Evolutionary conservation across 2,797 vertebrate species (phyloP).

Genomic region (Hemitrygon akajei): DNA sequence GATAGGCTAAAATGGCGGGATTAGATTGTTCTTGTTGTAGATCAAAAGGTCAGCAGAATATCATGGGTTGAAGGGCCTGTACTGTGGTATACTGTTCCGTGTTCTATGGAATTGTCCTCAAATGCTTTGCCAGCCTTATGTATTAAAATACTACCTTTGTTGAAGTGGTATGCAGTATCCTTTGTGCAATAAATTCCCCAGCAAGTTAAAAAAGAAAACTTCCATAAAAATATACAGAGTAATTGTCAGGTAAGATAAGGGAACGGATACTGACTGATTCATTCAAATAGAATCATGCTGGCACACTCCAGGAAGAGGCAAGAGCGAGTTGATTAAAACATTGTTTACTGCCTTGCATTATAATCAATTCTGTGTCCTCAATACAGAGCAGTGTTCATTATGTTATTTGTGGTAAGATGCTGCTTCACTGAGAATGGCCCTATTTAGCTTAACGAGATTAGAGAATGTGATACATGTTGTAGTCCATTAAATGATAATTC

Average conservation of each 20-base stretch:
- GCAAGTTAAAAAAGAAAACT: background rate
- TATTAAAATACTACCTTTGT: background rate
- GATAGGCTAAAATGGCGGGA: too few relatives aligned
- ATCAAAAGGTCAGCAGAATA: too few relatives aligned
- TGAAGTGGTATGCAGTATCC: background rate
- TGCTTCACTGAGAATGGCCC: background rate
- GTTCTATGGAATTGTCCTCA: background rate
- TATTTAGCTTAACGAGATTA: slow-evolving; percentile 21
- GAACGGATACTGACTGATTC: background rate
- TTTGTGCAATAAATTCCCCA: background rate
- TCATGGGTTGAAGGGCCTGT: too few relatives aligned
- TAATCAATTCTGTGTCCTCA: background rate
- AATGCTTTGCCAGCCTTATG: background rate
- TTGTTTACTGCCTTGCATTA: background rate
- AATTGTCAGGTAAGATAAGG: background rate
- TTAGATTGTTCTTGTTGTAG: too few relatives aligned
- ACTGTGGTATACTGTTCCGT: too few relatives aligned
- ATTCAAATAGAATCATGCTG: background rate
- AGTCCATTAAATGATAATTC: slow-evolving; percentile 21
- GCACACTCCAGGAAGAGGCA: background rate
- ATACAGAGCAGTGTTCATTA: background rate
- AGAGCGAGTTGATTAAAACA: slow-evolving; percentile 5
- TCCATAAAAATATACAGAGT: too few relatives aligned
- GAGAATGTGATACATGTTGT: background rate
- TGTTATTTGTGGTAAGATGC: background rate